A percentile compares a stretch with the other conserved stretches of the same genome.
Evolutionary conservation across 2,888 invertebrate species (phyloP).

Genomic region (Cerastis leucographa): DNA sequence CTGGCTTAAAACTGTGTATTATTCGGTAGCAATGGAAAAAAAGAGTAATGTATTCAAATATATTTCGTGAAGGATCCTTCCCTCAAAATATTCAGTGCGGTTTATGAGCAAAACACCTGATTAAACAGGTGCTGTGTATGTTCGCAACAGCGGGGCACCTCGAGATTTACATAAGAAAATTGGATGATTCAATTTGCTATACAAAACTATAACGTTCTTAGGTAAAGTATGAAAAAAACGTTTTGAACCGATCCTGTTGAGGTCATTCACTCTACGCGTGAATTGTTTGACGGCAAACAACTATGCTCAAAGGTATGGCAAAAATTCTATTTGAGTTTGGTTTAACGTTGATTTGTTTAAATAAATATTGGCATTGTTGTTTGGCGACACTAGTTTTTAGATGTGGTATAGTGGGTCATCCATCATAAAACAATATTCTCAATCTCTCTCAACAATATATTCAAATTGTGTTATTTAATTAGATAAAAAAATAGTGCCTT

Average conservation of each 20-base stretch:
- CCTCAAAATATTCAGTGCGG: slow-evolving; percentile 55
- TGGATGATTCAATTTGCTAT: slow-evolving; percentile 57
- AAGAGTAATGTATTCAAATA: slow-evolving; percentile 58
- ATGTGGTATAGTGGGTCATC: slow-evolving; percentile 42
- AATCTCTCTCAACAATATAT: too few species aligned
- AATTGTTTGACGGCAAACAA: slow-evolving; percentile 55
- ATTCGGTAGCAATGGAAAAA: slow-evolving; percentile 44
- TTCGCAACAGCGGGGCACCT: slow-evolving; percentile 49
- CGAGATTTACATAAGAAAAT: slow-evolving; percentile 61
- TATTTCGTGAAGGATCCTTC: slow-evolving; percentile 51
- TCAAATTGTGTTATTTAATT: neutral
- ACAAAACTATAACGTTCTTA: slow-evolving; percentile 49
- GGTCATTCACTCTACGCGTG: slow-evolving; percentile 55
- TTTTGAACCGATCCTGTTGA: slow-evolving; percentile 33
- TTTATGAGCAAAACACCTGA: slow-evolving; percentile 59
- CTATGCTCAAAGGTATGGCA: slow-evolving; percentile 37
- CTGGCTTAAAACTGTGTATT: slow-evolving; percentile 42
- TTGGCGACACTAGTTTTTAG: slow-evolving; percentile 28
- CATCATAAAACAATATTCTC: slow-evolving; percentile 18
- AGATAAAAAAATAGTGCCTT: neutral
- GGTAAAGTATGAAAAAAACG: slow-evolving; percentile 40
- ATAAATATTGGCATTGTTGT: slow-evolving; percentile 23
- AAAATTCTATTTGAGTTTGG: slow-evolving; percentile 40
- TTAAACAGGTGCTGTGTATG: slow-evolving; percentile 61
- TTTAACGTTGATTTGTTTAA: slow-evolving; percentile 36